Evolutionary conservation across 2,113 vertebrate species (phyloP).

Genomic region (Myiagra hebetior): DNA sequence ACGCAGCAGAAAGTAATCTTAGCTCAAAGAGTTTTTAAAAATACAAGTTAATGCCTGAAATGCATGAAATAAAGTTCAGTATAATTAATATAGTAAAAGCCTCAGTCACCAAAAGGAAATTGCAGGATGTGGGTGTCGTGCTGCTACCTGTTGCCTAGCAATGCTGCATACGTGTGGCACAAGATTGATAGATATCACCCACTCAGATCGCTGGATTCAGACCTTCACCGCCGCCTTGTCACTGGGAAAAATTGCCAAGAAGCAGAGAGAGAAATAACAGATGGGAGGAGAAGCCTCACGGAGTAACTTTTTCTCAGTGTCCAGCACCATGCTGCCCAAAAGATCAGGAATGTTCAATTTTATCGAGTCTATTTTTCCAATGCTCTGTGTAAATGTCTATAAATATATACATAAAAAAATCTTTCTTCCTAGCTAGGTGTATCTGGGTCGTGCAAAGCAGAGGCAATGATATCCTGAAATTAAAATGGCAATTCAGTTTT

Average conservation of each 20-base stretch:
- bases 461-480: constrained; percentile 60
- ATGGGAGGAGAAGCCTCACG: neutral
- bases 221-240: constrained; percentile 34
- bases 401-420: neutral
- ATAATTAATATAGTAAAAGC: constrained; percentile 67
- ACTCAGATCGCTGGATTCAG: constrained; percentile 68
- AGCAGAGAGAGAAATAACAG: constrained; percentile 3
- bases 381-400: neutral
- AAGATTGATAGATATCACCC: constrained; percentile 73
- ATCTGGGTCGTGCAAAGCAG: constrained; percentile 15
- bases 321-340: neutral
- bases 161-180: constrained; percentile 54
- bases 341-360: neutral
- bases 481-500: constrained; percentile 63
- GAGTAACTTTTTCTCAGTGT: neutral
- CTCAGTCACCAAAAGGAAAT: constrained; percentile 70
- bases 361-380: neutral
- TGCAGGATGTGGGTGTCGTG: constrained; percentile 60
- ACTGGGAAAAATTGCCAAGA: constrained; percentile 3
- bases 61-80: constrained; percentile 55
- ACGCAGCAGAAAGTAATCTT: constrained; percentile 24
- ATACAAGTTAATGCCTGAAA: constrained; percentile 36
- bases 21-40: constrained; percentile 26
- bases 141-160: constrained; percentile 69
- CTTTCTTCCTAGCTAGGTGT: constrained; percentile 5